Evolutionary conservation across 2,113 vertebrate species (phyloP), one percentile per base, ranked within the genome.

Genomic region (Polyodon spathula): DNA sequence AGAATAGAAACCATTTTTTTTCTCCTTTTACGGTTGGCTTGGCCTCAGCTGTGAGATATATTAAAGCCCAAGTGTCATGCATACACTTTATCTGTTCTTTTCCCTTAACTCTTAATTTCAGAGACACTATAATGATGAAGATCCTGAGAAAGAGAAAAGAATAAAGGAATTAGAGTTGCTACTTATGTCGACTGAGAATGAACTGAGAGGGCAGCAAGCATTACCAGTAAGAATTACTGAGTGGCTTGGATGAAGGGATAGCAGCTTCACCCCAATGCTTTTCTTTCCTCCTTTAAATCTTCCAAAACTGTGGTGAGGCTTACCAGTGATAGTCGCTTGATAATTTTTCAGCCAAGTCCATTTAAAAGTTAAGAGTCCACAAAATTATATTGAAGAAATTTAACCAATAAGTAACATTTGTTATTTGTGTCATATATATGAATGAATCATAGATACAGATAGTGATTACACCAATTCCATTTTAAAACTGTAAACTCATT

Each of bases 51-150:
- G 1, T 63, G 66, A 41, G 52, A 66, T 27, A 6, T n/a, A n/a
- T 50, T 6, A 9, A 50, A 50, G 14, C 48, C 12, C 48, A 50
- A 50, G 12, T 55, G 74, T 61, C 56, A 78, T 56, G 64, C 67
- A 73, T 69, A 67, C 68, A 63, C 59, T 73, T 84, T 77, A 68
- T 71, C 61, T 74, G 77, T 71, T 81, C 64, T 59, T 73, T 73
- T 74, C 64, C 67, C 73, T 71, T 73, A 70, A 76, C 77, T 81
- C 78, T 74, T 71, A 72, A 78, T 83, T 81, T 73, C 79, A 97
- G 95, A 96, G 92, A 93, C 93, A 95, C 91, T 98, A 94, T 92
- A 89, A 85, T 68, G 96, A 98, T 80, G 96, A 99, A 81, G 96
- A 99, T 79, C 96, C 95, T 38, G 96, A 99, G 81, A 99, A 98